Evolutionary conservation across 2,113 vertebrate genomes (phyloP).

Genomic region (Thryonomys swinderianus): DNA sequence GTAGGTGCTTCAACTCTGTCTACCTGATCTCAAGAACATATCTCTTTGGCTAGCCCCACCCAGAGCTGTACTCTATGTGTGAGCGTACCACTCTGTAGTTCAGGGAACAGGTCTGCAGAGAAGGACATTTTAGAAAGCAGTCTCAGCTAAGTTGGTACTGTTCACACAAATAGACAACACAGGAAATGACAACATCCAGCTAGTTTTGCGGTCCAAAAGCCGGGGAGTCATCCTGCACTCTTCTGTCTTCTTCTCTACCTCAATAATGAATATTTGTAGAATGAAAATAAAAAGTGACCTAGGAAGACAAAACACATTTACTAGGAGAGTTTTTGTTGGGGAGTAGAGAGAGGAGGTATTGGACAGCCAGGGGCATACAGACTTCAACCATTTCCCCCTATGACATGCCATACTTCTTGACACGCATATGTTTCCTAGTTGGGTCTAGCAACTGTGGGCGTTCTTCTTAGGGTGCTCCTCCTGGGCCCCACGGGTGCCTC

Average conservation of each 20-base stretch:
- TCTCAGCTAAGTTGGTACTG: background rate
- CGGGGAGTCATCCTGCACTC: background rate
- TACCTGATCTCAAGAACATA: background rate
- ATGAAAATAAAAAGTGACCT: conserved; percentile 12
- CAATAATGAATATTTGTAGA: background rate
- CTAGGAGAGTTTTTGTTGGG: background rate
- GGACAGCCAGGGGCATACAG: background rate
- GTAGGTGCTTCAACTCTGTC: background rate
- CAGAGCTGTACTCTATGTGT: background rate
- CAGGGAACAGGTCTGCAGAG: background rate
- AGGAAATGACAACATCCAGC: background rate
- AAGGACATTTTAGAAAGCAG: background rate
- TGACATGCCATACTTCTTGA: background rate
- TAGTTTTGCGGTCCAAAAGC: background rate
- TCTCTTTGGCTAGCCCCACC: background rate
- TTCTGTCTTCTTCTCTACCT: background rate
- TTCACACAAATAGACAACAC: background rate
- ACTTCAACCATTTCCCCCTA: background rate
- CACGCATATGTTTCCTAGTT: background rate
- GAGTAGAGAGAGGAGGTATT: background rate
- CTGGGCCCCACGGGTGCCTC: background rate
- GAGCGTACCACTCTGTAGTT: background rate
- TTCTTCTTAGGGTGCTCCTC: background rate
- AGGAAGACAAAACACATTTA: background rate
- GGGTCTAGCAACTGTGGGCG: background rate